Evolutionary conservation across 2,113 vertebrate genomes (phyloP), one percentile per base, ranked within the genome.

Genomic region (Erythrocercus mccallii): DNA sequence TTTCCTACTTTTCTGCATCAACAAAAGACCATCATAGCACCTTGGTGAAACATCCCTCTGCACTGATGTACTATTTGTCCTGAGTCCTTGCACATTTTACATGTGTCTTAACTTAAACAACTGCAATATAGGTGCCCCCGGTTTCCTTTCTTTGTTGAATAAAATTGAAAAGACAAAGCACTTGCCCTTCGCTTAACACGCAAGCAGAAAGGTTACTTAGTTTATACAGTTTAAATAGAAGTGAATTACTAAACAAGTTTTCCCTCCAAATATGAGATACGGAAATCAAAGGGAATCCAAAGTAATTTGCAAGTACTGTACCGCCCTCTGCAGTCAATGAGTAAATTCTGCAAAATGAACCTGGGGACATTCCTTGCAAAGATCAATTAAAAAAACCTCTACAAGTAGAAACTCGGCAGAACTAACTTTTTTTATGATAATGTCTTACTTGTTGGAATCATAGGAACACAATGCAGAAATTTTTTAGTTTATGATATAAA

Each of bases 241-340:
- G 11, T 33, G 1, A 87, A 65, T 33, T 65, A 38, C 73, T 71
- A 53, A 71, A 42, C 2, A 35, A 64, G 37, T 13, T 86, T 73
- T 86, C 30, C 25, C 24, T 73, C 38, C 42, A 70, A 50, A 21
- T 22, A 28, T 2, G 20, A 82, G 58, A 47, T 9, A 57, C 0
- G 1, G 30, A 10, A 50, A 50, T 24, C 6, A 73, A 66, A 58
- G 35, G 24, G 20, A 28, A 53, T 30, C 74, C 45, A n/a, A 47
- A 33, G 38, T 31, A 51, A 91, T 89, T 70, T 70, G 23, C 81
- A 87, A 88, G 88, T 57, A 69, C 76, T 70, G 47, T 37, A 62
- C 28, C 30, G 86, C 95, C 96, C 95, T 92, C 95, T 95, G 66
- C 92, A 79, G 95, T 61, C 79, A 40, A 16, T 3, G 18, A 9